Evolutionary conservation across 2,888 invertebrate genomes (phyloP).

Genomic region (Bugula neritina): DNA sequence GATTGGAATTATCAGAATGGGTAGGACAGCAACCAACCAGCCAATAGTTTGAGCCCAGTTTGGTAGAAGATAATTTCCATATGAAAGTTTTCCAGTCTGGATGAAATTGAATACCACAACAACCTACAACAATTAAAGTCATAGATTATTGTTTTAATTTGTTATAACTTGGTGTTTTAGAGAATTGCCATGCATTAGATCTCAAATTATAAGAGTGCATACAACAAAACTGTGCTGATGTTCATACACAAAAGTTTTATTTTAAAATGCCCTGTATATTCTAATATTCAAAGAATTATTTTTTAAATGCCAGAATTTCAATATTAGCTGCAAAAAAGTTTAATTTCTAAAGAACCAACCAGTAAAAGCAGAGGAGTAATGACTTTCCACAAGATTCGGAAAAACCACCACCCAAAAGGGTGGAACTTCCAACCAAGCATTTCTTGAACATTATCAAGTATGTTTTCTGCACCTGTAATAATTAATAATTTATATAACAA

Average conservation of each 20-base stretch:
- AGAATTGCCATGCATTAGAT: no score
- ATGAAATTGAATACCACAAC: constrained; percentile 25
- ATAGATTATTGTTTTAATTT: no score
- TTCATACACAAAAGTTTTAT: no score
- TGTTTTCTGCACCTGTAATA: constrained; percentile 26
- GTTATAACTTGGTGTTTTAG: no score
- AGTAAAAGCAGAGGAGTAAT: constrained; percentile 27
- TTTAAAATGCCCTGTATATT: no score
- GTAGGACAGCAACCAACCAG: constrained; percentile 7
- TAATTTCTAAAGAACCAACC: no score
- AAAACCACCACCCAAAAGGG: constrained; percentile 28
- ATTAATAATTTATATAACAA: no score
- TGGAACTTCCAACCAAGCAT: constrained; percentile 2
- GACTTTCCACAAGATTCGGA: constrained; percentile 26
- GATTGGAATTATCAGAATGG: constrained; percentile 1
- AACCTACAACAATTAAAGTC: not conserved
- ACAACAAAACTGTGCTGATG: no score
- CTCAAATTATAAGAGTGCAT: no score
- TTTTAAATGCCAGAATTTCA: no score
- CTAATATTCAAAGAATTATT: no score
- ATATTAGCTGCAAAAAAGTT: no score
- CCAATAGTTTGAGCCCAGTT: constrained; percentile 19
- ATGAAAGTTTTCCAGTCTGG: not conserved
- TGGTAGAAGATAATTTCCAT: constrained; percentile 25
- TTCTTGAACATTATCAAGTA: constrained; percentile 19